phyloP scores from a whole-genome alignment of 2,797 vertebrate genomes.

The Mus spretus region DNA sequence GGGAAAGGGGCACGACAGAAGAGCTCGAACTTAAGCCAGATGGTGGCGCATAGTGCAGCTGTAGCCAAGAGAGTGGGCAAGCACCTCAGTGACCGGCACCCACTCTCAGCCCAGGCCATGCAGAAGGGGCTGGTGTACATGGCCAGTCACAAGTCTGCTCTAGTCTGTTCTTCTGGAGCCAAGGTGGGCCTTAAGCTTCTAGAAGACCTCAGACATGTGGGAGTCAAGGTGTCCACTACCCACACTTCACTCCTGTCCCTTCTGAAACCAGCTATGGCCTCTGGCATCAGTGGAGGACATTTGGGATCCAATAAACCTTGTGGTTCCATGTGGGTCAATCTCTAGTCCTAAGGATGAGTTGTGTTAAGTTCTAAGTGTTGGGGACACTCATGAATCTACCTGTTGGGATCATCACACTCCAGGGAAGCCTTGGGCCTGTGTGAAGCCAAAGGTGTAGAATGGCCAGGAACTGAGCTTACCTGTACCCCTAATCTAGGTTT shows the following conservation, averaged over 20 bases:
- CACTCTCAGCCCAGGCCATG: rapidly evolving
- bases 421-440: not conserved
- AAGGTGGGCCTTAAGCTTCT: not conserved
- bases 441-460: not conserved
- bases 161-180: not conserved
- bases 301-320: too few relatives aligned
- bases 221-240: not conserved
- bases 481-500: not conserved
- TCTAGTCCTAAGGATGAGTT: not conserved
- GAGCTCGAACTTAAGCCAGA: not conserved
- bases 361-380: not conserved
- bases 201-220: not conserved
- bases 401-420: not conserved
- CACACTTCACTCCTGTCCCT: not conserved
- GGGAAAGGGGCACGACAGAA: not conserved
- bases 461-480: not conserved
- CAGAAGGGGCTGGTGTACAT: not conserved
- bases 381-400: not conserved
- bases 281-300: not conserved
- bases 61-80: not conserved
- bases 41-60: not conserved
- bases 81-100: not conserved
- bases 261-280: not conserved
- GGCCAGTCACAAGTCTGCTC: rapidly evolving
- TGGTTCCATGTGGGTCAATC: not conserved